Base-by-base conservation (phyloP, 2,797 vertebrate species). In the Macropodus opercularis region DNA sequence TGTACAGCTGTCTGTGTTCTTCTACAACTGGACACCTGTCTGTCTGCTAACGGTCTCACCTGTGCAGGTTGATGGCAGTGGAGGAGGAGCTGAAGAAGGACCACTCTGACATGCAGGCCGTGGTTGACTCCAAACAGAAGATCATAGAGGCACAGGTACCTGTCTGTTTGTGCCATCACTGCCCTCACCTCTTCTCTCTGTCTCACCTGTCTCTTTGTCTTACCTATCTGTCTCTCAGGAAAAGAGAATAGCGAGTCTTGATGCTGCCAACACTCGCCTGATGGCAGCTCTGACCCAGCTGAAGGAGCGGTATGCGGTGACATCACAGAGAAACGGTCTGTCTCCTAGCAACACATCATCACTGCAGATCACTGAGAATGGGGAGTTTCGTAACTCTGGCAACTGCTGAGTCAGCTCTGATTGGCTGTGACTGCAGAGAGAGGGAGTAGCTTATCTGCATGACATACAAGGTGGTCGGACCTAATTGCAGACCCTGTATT, bases 321-420 rank as follows among this genome's bases (percentile, higher is more conserved):
- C 87, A 10, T 89, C 87, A 38, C 97, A 97, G 88, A 94, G 96
- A 86, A 99, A 99, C 70, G 97, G 97, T 80, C 92, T 99, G 91
- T 98, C 96, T 77, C 96, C 97, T 77, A 98, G 96, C 94, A 98
- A 98, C 93, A 96, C 96, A 38, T 96, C 95, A 47, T 97, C 97
- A 76, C 94, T 99, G 83, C 97, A 98, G 93, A 99, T 99, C 88
- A 99, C 97, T 0, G 97, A 99, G 87, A 99, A 98, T 67, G 97
- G 97, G 82, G 97, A 99, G 91, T 99, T 99, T 86, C 90, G 96
- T 67, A 98, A 98, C 94, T 97, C 95, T 79, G 96, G 95, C 90
- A 96, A 94, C 93, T 98, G 96, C 77, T 98, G 92, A 84, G 51
- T 40, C 5, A 22, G 51, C 50, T 52, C 60, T 41, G 69, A 79